A percentile compares a stretch with the other conserved stretches of the same genome.
Evolutionary conservation across 2,113 vertebrate species (phyloP).

Genomic region (Triplophysa siluroides): DNA sequence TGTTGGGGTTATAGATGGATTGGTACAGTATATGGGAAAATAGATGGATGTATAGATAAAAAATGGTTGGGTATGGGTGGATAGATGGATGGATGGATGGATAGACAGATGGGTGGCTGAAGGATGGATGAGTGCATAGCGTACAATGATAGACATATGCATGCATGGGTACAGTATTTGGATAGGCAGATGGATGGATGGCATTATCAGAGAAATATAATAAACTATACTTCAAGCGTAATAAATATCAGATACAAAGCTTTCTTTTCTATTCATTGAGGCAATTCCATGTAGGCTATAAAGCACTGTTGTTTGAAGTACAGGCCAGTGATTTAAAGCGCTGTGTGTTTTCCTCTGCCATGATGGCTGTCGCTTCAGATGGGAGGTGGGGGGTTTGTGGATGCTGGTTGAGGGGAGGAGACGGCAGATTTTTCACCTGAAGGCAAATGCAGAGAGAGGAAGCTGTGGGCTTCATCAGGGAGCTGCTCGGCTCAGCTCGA

Average conservation of each 20-base stretch:
- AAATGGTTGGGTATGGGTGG: too few relatives aligned
- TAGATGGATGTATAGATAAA: too few relatives aligned
- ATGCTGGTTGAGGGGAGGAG: background rate
- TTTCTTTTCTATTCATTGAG: background rate
- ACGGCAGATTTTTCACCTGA: slow-evolving; percentile 75
- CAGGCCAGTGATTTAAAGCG: background rate
- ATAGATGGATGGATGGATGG: too few relatives aligned
- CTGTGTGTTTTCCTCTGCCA: slow-evolving; percentile 13
- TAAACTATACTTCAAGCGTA: background rate
- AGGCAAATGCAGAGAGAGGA: slow-evolving; percentile 69
- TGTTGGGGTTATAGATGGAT: too few relatives aligned
- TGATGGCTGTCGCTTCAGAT: background rate
- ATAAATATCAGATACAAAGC: background rate
- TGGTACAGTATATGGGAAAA: too few relatives aligned
- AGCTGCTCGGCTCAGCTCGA: slow-evolving; percentile 55
- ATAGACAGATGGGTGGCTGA: too few relatives aligned
- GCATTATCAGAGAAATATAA: too few relatives aligned
- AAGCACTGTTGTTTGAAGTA: too few relatives aligned
- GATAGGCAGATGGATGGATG: background rate
- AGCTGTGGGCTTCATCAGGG: slow-evolving; percentile 68
- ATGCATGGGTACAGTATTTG: background rate
- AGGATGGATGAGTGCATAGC: too few relatives aligned
- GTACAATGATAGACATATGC: too few relatives aligned
- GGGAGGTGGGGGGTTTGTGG: background rate
- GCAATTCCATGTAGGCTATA: too few relatives aligned